These are phyloP conservation scores for Barypeithes pellucidus DNA, from an alignment of 2,888 invertebrate species.

Conservation along the genomic window DNA sequence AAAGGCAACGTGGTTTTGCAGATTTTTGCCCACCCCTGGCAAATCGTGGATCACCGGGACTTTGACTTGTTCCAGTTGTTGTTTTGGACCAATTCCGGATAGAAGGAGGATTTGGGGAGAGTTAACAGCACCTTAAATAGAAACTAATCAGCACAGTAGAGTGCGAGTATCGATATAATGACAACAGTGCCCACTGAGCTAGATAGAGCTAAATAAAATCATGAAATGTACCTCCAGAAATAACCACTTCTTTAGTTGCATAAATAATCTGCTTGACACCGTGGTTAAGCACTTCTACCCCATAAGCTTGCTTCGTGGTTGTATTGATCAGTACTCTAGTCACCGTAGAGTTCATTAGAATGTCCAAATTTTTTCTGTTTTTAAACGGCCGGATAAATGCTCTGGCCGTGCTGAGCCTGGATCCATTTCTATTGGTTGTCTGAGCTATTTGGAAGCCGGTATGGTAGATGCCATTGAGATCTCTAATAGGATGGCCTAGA, in stretches of 20 bases:
- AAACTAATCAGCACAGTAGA: too few relatives aligned
- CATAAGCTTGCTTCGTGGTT: conserved; percentile 82
- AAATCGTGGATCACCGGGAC: conserved; percentile 81
- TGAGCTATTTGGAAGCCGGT: conserved; percentile 92
- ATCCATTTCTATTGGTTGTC: conserved; percentile 89
- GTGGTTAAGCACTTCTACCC: conserved; percentile 80
- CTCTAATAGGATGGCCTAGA: conserved; percentile 80
- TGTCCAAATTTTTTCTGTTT: conserved; percentile 84
- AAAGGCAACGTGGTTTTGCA: conserved; percentile 90
- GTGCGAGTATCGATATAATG: too few relatives aligned
- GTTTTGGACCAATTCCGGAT: conserved; percentile 89
- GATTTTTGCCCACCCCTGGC: conserved; percentile 88
- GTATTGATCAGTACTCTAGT: conserved; percentile 84
- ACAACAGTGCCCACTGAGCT: too few relatives aligned
- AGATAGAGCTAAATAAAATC: too few relatives aligned
- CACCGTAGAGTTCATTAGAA: conserved; percentile 88
- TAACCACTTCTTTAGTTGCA: conserved; percentile 80
- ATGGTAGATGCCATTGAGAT: conserved; percentile 86
- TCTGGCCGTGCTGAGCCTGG: conserved; percentile 85
- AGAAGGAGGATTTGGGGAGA: conserved; percentile 94
- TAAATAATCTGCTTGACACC: conserved; percentile 76
- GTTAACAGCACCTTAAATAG: conserved; percentile 86
- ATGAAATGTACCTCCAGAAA: conserved; percentile 75
- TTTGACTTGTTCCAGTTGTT: conserved; percentile 77
- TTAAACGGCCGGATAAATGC: conserved; percentile 88